Percentiles rank a stretch among this genome's conserved stretches.
phyloP scores from a whole-genome alignment of 2,888 invertebrate species.

The Sesamia inferens region DNA sequence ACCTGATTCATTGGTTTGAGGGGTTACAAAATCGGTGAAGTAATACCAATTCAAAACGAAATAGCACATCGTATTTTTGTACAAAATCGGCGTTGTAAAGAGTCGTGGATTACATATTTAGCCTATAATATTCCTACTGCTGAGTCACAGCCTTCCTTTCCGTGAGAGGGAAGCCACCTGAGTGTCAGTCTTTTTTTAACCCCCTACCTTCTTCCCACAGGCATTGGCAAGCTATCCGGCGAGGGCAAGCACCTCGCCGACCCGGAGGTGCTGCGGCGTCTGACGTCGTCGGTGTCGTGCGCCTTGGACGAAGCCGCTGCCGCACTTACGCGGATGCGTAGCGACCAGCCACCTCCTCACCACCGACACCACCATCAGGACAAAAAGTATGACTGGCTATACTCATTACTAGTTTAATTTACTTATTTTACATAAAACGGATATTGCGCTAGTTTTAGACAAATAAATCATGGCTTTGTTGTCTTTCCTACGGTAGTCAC shows the following conservation, averaged over 20 bases:
- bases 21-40: slow-evolving; percentile 15
- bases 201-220: slow-evolving; percentile 79
- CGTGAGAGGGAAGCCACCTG: background rate
- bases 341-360: slow-evolving; percentile 94
- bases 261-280: slow-evolving; percentile 95
- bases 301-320: slow-evolving; percentile 99
- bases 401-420: background rate
- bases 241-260: slow-evolving; percentile 96
- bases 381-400: slow-evolving; percentile 77
- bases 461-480: too few species aligned
- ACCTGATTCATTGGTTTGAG: slow-evolving; percentile 19
- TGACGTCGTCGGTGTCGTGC: slow-evolving; percentile 97
- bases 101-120: background rate
- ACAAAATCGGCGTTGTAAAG: background rate
- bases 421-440: background rate
- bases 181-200: background rate
- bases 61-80: too few species aligned
- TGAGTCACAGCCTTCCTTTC: background rate
- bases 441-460: background rate
- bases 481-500: background rate
- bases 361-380: slow-evolving; percentile 85
- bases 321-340: slow-evolving; percentile 98
- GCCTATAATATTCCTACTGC: background rate
- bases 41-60: slow-evolving; percentile 12
- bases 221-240: slow-evolving; percentile 95